Percentiles rank a stretch among this genome's conserved stretches.
These are phyloP conservation scores for Fopius arisanus DNA, from an alignment of 1,140 invertebrate genomes.

Conservation along the genomic window DNA sequence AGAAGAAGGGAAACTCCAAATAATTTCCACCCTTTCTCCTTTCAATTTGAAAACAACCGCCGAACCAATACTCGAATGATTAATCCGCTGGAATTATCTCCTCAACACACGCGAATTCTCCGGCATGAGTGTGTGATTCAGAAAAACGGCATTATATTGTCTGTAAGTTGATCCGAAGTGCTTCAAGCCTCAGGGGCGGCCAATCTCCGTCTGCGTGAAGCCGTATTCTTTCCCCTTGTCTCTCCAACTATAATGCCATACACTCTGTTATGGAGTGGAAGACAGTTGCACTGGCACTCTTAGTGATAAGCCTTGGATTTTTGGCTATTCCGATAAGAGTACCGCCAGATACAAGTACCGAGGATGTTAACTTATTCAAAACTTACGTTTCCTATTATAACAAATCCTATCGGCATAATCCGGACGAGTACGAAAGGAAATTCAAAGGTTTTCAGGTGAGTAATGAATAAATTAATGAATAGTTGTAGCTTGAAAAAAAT, in stretches of 20 bases:
- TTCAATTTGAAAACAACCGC: background rate
- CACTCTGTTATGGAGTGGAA: constrained; percentile 57
- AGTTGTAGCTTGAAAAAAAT: too few relatives aligned
- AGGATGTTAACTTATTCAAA: constrained; percentile 66
- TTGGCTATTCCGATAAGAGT: constrained; percentile 65
- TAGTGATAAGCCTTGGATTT: constrained; percentile 62
- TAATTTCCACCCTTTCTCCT: too few relatives aligned
- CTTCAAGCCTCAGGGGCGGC: background rate
- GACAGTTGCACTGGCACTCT: constrained; percentile 48
- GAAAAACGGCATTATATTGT: background rate
- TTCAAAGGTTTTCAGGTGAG: constrained; percentile 73
- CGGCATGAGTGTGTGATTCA: background rate
- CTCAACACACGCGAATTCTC: background rate
- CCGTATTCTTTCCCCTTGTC: constrained; percentile 2
- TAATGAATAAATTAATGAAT: background rate
- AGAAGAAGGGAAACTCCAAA: too few relatives aligned
- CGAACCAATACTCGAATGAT: background rate
- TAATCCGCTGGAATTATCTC: background rate
- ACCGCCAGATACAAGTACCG: constrained; percentile 39
- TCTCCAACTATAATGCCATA: constrained; percentile 39
- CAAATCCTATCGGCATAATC: constrained; percentile 71
- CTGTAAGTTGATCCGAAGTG: background rate
- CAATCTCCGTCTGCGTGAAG: constrained; percentile 18
- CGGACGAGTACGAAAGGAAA: constrained; percentile 68
- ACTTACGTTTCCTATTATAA: constrained; percentile 72